phyloP scores from a whole-genome alignment of 2,797 vertebrate genomes.

The Gymnocypris eckloni region DNA sequence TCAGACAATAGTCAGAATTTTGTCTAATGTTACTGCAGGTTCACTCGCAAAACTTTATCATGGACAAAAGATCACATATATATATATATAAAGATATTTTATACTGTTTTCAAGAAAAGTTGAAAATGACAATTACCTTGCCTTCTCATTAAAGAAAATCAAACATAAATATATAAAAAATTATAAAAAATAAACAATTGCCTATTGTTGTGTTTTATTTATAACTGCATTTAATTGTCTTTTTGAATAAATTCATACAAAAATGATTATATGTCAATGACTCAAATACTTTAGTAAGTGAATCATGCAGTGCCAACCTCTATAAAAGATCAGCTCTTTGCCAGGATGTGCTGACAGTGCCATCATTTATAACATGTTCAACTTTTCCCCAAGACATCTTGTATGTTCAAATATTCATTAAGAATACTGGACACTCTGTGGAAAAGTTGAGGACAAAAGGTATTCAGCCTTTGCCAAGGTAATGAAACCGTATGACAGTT shows the following conservation, averaged over 20 bases:
- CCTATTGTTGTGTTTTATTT: neutral
- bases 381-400: neutral
- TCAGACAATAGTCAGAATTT: no score
- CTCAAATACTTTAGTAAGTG: neutral
- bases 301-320: neutral
- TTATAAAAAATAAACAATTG: no score
- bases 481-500: slow-evolving; percentile 37
- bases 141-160: no score
- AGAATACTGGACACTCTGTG: neutral
- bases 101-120: no score
- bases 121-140: no score
- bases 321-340: neutral
- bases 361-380: neutral
- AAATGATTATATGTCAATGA: neutral
- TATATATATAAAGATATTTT: no score
- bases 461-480: slow-evolving; percentile 49
- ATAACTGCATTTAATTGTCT: neutral
- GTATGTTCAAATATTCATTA: slow-evolving; percentile 18
- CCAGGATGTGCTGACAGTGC: neutral
- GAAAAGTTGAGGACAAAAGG: slow-evolving; percentile 13
- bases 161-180: no score
- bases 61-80: no score
- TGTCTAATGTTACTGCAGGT: no score
- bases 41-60: no score
- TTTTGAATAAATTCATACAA: neutral